phyloP scores from a whole-genome alignment of 2,797 vertebrate species.

The Jordanella pulchra region DNA sequence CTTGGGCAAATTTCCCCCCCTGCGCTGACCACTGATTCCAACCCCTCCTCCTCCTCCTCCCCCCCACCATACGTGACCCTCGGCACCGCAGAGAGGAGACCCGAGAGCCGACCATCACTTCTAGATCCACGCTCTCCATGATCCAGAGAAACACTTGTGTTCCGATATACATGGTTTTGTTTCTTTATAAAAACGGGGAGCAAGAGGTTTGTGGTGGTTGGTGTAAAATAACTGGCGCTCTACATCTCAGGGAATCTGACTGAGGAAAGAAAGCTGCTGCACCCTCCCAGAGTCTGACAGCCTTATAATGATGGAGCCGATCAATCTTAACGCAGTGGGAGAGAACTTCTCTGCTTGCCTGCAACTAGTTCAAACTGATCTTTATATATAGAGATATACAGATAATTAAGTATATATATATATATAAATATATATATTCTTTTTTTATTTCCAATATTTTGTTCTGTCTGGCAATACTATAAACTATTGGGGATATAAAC shows the following conservation, averaged over 20 bases:
- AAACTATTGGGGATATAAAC: constrained; percentile 69
- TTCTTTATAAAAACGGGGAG: not conserved
- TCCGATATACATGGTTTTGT: constrained; percentile 15
- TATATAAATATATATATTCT: constrained; percentile 76
- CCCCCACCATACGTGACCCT: constrained; percentile 59
- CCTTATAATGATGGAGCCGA: constrained; percentile 73
- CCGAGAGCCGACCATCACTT: constrained; percentile 37
- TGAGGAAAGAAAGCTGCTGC: constrained; percentile 84
- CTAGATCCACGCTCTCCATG: constrained; percentile 51
- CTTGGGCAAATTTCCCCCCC: constrained; percentile 63
- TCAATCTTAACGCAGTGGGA: constrained; percentile 60
- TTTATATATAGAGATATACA: constrained; percentile 83
- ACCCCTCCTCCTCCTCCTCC: constrained; percentile 45
- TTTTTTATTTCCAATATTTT: constrained; percentile 72
- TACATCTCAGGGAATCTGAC: constrained; percentile 99
- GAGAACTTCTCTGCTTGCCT: constrained; percentile 75
- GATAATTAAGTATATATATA: constrained; percentile 70
- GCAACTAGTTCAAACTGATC: constrained; percentile 79
- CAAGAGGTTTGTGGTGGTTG: constrained; percentile 34
- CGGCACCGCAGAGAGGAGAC: constrained; percentile 44
- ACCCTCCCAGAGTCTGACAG: constrained; percentile 76
- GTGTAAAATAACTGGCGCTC: constrained; percentile 83
- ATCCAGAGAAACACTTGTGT: constrained; percentile 49
- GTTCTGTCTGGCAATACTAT: constrained; percentile 74
- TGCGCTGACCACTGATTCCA: constrained; percentile 56